phyloP scores from a whole-genome alignment of 2,797 vertebrate species.

The Varecia variegata region DNA sequence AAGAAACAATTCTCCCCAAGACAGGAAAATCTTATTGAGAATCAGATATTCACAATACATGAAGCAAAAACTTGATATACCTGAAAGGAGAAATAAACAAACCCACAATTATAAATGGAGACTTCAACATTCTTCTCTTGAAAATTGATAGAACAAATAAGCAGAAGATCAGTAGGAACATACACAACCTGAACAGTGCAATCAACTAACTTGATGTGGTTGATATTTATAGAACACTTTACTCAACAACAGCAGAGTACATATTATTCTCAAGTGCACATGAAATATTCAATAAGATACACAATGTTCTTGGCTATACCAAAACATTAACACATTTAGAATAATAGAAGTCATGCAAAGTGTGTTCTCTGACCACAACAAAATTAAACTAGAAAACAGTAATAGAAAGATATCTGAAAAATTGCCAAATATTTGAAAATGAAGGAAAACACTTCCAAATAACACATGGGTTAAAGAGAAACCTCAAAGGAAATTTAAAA shows the following conservation, averaged over 20 bases:
- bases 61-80: neutral
- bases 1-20: neutral
- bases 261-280: neutral
- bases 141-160: neutral
- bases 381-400: neutral
- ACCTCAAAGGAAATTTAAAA: neutral
- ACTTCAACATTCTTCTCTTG: neutral
- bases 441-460: neutral
- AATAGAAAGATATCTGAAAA: neutral
- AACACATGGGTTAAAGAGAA: neutral
- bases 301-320: neutral
- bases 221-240: neutral
- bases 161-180: conserved; percentile 12
- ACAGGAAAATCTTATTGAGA: neutral
- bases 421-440: conserved; percentile 1
- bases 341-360: neutral
- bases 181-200: neutral
- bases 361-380: neutral
- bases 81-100: neutral
- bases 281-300: neutral
- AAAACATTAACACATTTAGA: neutral
- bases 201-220: neutral
- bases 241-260: neutral
- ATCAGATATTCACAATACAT: neutral
- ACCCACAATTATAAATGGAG: neutral